Base-by-base conservation (phyloP, 2,888 invertebrate species). In the Tetranychus piercei region DNA sequence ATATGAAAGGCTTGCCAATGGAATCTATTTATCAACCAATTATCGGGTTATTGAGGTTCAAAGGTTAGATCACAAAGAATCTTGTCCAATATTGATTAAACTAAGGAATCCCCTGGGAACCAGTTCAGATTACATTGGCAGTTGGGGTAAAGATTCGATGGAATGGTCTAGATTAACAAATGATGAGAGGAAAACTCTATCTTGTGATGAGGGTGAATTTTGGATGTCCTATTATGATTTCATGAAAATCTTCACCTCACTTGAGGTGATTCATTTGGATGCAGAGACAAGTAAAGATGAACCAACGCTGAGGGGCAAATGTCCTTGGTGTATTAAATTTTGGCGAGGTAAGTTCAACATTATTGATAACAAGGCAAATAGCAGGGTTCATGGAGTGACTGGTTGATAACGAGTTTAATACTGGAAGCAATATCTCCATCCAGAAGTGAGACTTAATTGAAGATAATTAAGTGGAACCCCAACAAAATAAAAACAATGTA, bases 171-270 rank as follows among this genome's bases (percentile, higher is more conserved):
- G 88, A 76, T 88, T 91, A 3, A 87, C 89, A 0, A 85, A 87
- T 0, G 86, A 87, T 76, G 91, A 91, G 81, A 86, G 88, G 73
- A 89, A 90, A 77, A 86, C 90, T 70, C 83, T 90, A 2, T 9
- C 55, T 18, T 73, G 34, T 23, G 86, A 86, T 11, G 87, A 87
- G 76, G 88, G 88, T 74, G 90, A 90, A 80, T 73, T 90, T 81
- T 90, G 90, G 90, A 90, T 93, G 85, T 87, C 90, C 0, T 91
- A 89, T 81, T 84, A 87, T 15, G 92, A 92, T 80, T 91, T 94
- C 80, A 87, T 89, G 75, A 88, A 89, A 79, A 88, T 89, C 0
- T 93, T 92, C 82, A 88, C 89, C 5, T 88, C 89, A 78, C 82
- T 94, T 78, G 92, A 93, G 83, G 87, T 90, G 44, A 89, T 92